These are phyloP conservation scores for Lota lota DNA, from an alignment of 2,113 vertebrate genomes.

Conservation along the genomic window DNA sequence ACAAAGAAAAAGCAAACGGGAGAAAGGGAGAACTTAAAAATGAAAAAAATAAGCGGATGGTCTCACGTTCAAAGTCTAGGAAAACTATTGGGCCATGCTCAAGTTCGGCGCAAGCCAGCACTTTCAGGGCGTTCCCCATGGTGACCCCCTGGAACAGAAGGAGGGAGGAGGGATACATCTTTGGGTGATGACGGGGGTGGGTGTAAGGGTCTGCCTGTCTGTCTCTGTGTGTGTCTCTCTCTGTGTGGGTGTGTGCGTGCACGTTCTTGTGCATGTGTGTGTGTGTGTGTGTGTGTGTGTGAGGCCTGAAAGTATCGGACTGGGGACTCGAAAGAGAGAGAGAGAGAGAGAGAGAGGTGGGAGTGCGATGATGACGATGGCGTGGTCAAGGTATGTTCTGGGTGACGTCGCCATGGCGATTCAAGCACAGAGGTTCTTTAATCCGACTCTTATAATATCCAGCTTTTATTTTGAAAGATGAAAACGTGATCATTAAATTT, in stretches of 20 bases:
- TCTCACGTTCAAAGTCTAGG: constrained; percentile 99
- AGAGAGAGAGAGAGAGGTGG: background rate
- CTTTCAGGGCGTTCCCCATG: constrained; percentile 96
- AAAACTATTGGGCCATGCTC: constrained; percentile 96
- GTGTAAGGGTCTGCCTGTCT: constrained; percentile 55
- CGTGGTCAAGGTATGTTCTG: constrained; percentile 40
- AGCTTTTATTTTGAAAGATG: no score
- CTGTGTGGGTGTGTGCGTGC: constrained; percentile 40
- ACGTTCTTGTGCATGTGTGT: constrained; percentile 24
- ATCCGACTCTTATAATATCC: constrained; percentile 46
- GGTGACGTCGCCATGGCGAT: constrained; percentile 59
- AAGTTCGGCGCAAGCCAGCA: constrained; percentile 92
- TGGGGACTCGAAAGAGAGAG: constrained; percentile 43
- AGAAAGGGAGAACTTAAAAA: constrained; percentile 48
- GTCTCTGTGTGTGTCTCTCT: constrained; percentile 35
- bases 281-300: constrained; percentile 8
- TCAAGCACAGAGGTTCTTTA: constrained; percentile 54
- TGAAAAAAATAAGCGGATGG: constrained; percentile 79
- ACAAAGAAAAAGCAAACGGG: constrained; percentile 29
- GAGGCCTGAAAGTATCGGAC: constrained; percentile 30
- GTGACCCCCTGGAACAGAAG: constrained; percentile 91
- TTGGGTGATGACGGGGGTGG: constrained; percentile 76
- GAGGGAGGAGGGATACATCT: constrained; percentile 77
- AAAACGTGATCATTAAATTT: no score
- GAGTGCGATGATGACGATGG: constrained; percentile 26